These are phyloP conservation scores for Heliconius charithonia DNA, from an alignment of 2,888 invertebrate species.

Conservation along the genomic window DNA sequence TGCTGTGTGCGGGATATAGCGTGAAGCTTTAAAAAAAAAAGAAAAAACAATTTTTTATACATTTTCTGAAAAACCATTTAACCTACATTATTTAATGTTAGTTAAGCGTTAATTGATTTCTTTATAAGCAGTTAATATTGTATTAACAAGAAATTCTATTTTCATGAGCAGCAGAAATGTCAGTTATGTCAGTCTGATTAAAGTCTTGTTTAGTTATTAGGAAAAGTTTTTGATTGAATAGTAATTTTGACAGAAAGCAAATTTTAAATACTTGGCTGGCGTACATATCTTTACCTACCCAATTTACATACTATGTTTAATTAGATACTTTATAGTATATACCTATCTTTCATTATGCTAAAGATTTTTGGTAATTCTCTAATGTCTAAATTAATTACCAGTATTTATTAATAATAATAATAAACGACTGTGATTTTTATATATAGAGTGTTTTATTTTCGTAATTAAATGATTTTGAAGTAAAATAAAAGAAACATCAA, in stretches of 20 bases:
- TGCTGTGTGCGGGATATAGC: too few relatives aligned
- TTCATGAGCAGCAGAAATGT: background rate
- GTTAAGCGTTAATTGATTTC: background rate
- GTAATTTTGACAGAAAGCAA: constrained; percentile 50
- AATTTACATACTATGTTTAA: constrained; percentile 68
- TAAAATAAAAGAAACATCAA: background rate
- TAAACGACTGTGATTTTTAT: constrained; percentile 84
- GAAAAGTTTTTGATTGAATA: background rate
- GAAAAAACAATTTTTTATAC: too few relatives aligned
- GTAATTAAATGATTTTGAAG: background rate
- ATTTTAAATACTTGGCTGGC: constrained; percentile 43
- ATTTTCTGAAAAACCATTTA: too few relatives aligned
- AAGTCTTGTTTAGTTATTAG: background rate
- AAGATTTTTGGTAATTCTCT: constrained; percentile 79
- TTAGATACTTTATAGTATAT: constrained; percentile 62
- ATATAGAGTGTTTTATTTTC: constrained; percentile 52
- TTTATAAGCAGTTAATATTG: background rate
- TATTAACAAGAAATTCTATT: background rate
- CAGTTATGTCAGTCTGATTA: constrained; percentile 1
- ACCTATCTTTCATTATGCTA: constrained; percentile 71
- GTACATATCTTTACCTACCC: constrained; percentile 59
- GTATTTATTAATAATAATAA: constrained; percentile 79
- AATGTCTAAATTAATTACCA: constrained; percentile 78
- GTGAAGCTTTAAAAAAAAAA: too few relatives aligned
- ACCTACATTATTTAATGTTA: background rate